Conservation (phyloP, 2,888 invertebrate species). For the Alsophila aescularia region DNA sequence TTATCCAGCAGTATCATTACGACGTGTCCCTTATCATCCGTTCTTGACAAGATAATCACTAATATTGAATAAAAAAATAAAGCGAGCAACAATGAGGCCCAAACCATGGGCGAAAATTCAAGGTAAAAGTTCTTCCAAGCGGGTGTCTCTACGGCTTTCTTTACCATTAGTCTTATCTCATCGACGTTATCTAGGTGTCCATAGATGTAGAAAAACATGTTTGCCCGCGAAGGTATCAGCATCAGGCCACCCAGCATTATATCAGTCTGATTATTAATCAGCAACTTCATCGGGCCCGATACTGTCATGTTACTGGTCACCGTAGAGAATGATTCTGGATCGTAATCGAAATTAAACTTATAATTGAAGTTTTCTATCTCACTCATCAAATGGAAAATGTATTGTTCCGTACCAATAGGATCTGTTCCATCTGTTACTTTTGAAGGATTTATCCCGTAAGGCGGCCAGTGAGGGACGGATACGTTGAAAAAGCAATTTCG, state of each 20-base stretch:
- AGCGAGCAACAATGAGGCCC: slow-evolving; percentile 46
- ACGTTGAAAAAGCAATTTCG: slow-evolving; percentile 57
- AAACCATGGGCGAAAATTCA: slow-evolving; percentile 52
- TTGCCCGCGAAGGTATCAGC: slow-evolving; percentile 40
- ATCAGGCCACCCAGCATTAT: slow-evolving; percentile 45
- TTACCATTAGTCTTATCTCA: slow-evolving; percentile 52
- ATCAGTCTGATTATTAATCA: slow-evolving; percentile 43
- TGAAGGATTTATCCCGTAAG: slow-evolving; percentile 48
- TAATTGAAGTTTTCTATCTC: slow-evolving; percentile 51
- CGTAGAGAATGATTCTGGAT: slow-evolving; percentile 43
- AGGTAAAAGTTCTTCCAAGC: slow-evolving; percentile 52
- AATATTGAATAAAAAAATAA: slow-evolving; percentile 44
- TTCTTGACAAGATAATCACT: slow-evolving; percentile 34
- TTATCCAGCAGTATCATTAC: slow-evolving; percentile 48
- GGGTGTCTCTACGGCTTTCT: slow-evolving; percentile 42
- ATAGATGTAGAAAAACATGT: slow-evolving; percentile 47
- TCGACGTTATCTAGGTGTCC: slow-evolving; percentile 52
- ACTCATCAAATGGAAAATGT: slow-evolving; percentile 50
- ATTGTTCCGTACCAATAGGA: slow-evolving; percentile 46
- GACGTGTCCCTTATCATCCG: slow-evolving; percentile 44
- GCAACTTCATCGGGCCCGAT: slow-evolving; percentile 41
- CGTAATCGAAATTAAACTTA: slow-evolving; percentile 45
- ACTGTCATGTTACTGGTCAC: slow-evolving; percentile 47
- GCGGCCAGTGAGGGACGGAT: slow-evolving; percentile 55
- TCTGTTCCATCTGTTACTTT: slow-evolving; percentile 3